Evolutionary conservation across 2,888 invertebrate genomes (phyloP), one percentile per base, ranked within the genome.

Genomic region (Torymus tubicola): DNA sequence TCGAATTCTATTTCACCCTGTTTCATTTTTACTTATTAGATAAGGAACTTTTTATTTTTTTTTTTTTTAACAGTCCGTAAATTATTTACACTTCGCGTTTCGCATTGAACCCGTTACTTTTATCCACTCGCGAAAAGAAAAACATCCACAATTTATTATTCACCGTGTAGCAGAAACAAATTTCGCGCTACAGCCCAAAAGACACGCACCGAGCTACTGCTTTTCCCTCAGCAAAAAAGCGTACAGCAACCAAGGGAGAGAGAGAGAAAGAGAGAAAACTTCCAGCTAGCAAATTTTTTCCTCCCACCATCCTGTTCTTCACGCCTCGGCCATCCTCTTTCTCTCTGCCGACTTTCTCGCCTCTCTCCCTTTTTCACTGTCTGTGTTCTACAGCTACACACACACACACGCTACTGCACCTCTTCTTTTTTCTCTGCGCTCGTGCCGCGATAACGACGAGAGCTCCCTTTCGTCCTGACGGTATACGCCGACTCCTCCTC

Each of bases 401-500:
- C 31, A 3, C 31, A 31, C 31, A 31, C 31, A 2, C 31, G 31
- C 31, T 31, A 8, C 31, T 31, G 31, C 31, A 31, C 31, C 31
- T 2, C 31, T 8, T 31, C 31, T 31, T 31, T 31, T 4, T 61
- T 21, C 16, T 61, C 12, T 16, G 2, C 61, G 11, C 61, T 12
- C 18, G 21, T 24, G 21, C 10, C 42, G 13, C 24, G 12, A 63
- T 24, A 50, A 2, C 57, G 11, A 2, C n/a, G 8, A 3, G 31
- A 8, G 31, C 31, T 31, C 31, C 31, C 31, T 31, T 31, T 31
- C 31, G 31, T 31, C 31, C 31, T 31, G 31, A 3, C 31, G 31
- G 31, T 64, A 8, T n/a, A n/a, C n/a, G n/a, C n/a, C n/a, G 21
- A 80, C 61, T 58, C 70, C 77, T 77, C 75, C 64, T 82, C 82